phyloP scores from a whole-genome alignment of 2,888 invertebrate genomes.

The Timema cristinae region DNA sequence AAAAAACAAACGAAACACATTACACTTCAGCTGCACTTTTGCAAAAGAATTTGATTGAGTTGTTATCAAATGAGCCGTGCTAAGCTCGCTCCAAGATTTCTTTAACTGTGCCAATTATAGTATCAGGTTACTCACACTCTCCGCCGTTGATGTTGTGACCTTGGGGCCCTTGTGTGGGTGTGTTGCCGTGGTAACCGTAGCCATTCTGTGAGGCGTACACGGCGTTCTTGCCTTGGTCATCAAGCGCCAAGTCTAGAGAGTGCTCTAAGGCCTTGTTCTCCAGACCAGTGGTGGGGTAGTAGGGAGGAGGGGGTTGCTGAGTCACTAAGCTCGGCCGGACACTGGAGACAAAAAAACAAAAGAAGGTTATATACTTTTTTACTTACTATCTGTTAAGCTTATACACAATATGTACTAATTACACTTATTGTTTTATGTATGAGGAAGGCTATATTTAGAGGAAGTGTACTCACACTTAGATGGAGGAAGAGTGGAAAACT shows the following conservation, averaged over 20 bases:
- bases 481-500: no score
- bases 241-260: slow-evolving; percentile 80
- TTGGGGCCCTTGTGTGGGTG: slow-evolving; percentile 60
- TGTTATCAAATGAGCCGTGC: no score
- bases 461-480: no score
- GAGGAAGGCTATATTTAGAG: no score
- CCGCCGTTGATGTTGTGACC: slow-evolving; percentile 68
- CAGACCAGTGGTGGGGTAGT: slow-evolving; percentile 81
- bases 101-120: no score
- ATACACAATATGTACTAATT: no score
- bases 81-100: no score
- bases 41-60: no score
- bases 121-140: slow-evolving; percentile 63
- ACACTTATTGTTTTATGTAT: no score
- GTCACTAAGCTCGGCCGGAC: slow-evolving; percentile 79
- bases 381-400: not conserved
- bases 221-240: slow-evolving; percentile 75
- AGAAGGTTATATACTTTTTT: not conserved
- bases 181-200: slow-evolving; percentile 76
- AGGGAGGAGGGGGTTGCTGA: slow-evolving; percentile 85
- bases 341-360: slow-evolving; percentile 37
- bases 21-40: no score
- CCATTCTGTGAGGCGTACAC: slow-evolving; percentile 81
- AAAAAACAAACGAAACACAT: no score
- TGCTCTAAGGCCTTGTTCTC: slow-evolving; percentile 91